phyloP scores from a whole-genome alignment of 1,140 invertebrate genomes.

The Aricia agestis region DNA sequence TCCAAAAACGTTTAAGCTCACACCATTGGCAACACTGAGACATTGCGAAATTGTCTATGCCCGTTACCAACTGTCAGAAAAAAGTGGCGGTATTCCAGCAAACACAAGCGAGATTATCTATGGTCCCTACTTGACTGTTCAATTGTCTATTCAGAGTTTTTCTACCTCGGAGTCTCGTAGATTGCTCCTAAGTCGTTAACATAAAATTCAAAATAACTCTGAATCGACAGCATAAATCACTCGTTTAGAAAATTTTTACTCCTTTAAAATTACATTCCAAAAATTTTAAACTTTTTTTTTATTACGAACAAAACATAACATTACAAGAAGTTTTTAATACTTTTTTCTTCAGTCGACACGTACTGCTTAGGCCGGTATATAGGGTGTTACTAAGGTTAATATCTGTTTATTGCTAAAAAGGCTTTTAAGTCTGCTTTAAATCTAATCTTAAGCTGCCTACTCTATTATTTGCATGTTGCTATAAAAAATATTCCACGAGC shows the following conservation, averaged over 20 bases:
- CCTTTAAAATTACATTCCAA: constrained; percentile 33
- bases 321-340: constrained; percentile 4
- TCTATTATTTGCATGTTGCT: not conserved
- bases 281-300: constrained; percentile 18
- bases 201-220: no score
- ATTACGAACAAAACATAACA: constrained; percentile 4
- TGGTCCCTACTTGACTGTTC: constrained; percentile 63
- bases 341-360: not conserved
- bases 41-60: not conserved
- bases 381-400: constrained; percentile 10
- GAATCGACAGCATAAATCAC: constrained; percentile 36
- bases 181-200: no score
- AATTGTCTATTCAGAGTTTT: constrained; percentile 17
- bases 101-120: constrained; percentile 52
- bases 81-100: constrained; percentile 29
- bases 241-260: constrained; percentile 34
- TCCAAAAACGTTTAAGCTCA: not conserved
- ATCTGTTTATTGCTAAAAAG: not conserved
- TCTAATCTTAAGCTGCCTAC: not conserved
- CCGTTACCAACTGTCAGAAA: not conserved
- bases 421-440: not conserved
- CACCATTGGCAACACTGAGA: not conserved
- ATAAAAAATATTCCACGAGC: not conserved
- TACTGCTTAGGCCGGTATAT: constrained; percentile 8
- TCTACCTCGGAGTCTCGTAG: no score